Conservation (phyloP, 1,140 invertebrate genomes). For the Drosophila ogumai region DNA sequence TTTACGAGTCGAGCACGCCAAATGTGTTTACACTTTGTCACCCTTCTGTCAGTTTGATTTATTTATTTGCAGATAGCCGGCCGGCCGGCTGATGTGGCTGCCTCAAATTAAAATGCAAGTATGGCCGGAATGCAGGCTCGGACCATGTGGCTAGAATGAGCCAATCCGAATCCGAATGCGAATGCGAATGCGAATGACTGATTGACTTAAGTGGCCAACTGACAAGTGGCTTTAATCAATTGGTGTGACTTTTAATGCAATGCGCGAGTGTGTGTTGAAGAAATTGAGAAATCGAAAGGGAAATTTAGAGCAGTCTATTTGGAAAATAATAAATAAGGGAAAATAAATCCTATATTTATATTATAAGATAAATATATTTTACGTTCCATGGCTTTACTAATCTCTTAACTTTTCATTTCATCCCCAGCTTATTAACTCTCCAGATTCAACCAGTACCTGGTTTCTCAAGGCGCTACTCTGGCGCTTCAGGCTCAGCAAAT, state of each 20-base stretch:
- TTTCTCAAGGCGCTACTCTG: slow-evolving; percentile 49
- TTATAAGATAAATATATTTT: too few relatives aligned
- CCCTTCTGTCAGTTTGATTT: slow-evolving; percentile 84
- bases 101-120: slow-evolving; percentile 82
- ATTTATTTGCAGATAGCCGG: slow-evolving; percentile 81
- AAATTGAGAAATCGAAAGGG: slow-evolving; percentile 40
- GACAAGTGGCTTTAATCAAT: slow-evolving; percentile 79
- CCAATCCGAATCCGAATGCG: slow-evolving; percentile 57
- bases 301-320: neutral
- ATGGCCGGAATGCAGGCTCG: slow-evolving; percentile 77
- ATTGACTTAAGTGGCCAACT: slow-evolving; percentile 80
- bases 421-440: slow-evolving; percentile 8
- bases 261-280: slow-evolving; percentile 1
- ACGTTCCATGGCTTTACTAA: neutral
- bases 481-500: slow-evolving; percentile 74
- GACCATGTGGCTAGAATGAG: slow-evolving; percentile 48
- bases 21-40: slow-evolving; percentile 85
- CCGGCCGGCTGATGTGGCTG: slow-evolving; percentile 62
- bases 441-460: slow-evolving; percentile 4
- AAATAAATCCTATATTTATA: too few relatives aligned
- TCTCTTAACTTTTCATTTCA: neutral
- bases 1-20: slow-evolving; percentile 80
- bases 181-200: slow-evolving; percentile 72
- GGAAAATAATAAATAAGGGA: too few relatives aligned
- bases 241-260: slow-evolving; percentile 52